Evolutionary conservation across 1,140 invertebrate genomes (phyloP), one percentile per base, ranked within the genome.

Genomic region (Papilio helenus): DNA sequence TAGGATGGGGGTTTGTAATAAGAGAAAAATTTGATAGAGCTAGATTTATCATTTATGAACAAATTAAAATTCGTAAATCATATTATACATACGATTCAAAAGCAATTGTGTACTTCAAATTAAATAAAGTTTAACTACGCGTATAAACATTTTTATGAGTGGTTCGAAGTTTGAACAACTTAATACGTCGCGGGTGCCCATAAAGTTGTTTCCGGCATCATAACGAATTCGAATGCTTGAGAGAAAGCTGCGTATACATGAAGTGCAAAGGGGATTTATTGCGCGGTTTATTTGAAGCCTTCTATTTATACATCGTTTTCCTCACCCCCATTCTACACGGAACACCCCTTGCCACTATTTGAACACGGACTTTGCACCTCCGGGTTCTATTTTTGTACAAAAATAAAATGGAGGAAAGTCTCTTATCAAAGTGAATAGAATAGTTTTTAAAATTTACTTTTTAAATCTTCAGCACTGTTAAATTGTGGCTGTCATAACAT

Each of bases 201-300:
- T 55, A 68, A 34, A 68, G 61, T 68, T 68, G 61, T 68, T 16
- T 68, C 61, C 26, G 26, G 58, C 23, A 61, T 61, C 10, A 23
- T 26, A 34, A 16, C 26, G 26, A 26, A 68, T 68, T 68, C 61
- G 26, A 68, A 7, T 68, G 61, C 14, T 18, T 5, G 12, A 68
- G 61, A 29, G 26, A 9, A 34, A 68, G 26, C 26, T 68, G 51
- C 18, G 51, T 55, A 29, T 34, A 26, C 58, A 16, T 10, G 23
- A 34, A 26, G 61, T 29, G 61, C 26, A 65, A 65, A 65, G 26
- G 61, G 61, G 61, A 65, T 61, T 61, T 65, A 26, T 65, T 65
- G 61, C 61, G 23, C 23, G 26, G 12, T 65, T 65, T 65, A 65
- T 68, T 68, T 68, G 26, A 34, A 68, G 26, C 12, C 61, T 68